Evolutionary conservation across 2,797 vertebrate genomes (phyloP).

Genomic region (Saguinus oedipus): DNA sequence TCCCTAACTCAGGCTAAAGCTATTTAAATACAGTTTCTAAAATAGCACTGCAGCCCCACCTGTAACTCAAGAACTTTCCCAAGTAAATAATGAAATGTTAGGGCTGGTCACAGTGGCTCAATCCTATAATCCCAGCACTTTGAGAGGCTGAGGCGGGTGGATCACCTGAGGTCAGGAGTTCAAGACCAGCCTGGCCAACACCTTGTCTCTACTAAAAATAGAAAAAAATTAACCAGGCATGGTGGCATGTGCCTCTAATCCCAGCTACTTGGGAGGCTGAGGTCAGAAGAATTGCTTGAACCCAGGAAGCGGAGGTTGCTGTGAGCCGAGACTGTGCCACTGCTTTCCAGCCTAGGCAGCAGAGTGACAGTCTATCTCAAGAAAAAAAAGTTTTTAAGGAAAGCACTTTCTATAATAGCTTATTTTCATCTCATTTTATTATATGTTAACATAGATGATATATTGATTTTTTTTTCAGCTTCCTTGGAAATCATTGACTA

Average conservation of each 20-base stretch:
- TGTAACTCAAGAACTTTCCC: neutral
- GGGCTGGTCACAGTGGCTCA: no score
- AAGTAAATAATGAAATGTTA: neutral
- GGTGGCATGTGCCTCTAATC: neutral
- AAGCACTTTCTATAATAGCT: neutral
- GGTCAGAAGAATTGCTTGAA: neutral
- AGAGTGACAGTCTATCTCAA: neutral
- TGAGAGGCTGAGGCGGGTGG: no score
- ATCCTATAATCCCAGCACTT: no score
- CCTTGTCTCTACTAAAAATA: neutral
- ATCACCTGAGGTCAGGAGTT: no score
- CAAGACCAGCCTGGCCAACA: no score
- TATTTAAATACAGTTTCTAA: slow-evolving; percentile 37
- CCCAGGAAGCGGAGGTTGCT: neutral
- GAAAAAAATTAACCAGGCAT: neutral
- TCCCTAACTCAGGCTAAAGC: neutral
- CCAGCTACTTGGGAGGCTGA: neutral
- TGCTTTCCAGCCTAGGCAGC: neutral
- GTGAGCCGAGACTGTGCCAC: neutral
- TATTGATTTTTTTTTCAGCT: slow-evolving; percentile 85
- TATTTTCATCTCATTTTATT: slow-evolving; percentile 50
- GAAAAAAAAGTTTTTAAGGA: slow-evolving; percentile 29
- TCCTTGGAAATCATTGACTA: slow-evolving; percentile 91
- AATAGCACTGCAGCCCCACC: neutral
- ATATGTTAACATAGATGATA: neutral